A percentile compares a stretch with the other conserved stretches of the same genome.
Evolutionary conservation across 2,113 vertebrate species (phyloP).

Genomic region (Amblyornis subalaris): DNA sequence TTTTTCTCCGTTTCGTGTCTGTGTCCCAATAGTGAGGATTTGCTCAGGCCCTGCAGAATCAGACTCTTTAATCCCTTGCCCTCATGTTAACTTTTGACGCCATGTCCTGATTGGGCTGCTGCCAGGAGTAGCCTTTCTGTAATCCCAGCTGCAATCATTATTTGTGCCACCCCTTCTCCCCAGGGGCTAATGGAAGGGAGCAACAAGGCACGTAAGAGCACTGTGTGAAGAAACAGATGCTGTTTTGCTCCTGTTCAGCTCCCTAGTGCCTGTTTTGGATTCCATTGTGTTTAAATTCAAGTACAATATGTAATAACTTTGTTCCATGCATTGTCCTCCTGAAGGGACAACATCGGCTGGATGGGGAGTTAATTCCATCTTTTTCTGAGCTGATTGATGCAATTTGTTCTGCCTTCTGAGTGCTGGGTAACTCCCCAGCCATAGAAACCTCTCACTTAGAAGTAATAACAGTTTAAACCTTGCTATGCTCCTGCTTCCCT

Average conservation of each 20-base stretch:
- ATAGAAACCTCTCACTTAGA: neutral
- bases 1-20: neutral
- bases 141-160: slow-evolving; percentile 5
- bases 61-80: neutral
- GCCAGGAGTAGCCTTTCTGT: neutral
- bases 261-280: slow-evolving; percentile 9
- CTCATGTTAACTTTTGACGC: neutral
- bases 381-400: neutral
- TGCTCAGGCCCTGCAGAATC: neutral
- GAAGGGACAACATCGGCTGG: neutral
- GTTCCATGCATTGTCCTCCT: slow-evolving; percentile 16
- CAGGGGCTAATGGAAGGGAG: neutral
- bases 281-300: slow-evolving; percentile 14
- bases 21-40: neutral
- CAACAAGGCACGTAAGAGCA: neutral
- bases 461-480: neutral
- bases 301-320: slow-evolving; percentile 23
- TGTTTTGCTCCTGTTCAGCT: slow-evolving; percentile 22
- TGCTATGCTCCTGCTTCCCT: neutral
- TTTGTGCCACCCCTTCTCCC: slow-evolving; percentile 6
- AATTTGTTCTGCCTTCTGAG: neutral
- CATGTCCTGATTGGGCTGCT: neutral
- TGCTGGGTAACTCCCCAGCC: neutral
- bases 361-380: neutral
- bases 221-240: slow-evolving; percentile 23